These are phyloP conservation scores for Ochotona curzoniae DNA, from an alignment of 2,113 vertebrate genomes.

Conservation along the genomic window DNA sequence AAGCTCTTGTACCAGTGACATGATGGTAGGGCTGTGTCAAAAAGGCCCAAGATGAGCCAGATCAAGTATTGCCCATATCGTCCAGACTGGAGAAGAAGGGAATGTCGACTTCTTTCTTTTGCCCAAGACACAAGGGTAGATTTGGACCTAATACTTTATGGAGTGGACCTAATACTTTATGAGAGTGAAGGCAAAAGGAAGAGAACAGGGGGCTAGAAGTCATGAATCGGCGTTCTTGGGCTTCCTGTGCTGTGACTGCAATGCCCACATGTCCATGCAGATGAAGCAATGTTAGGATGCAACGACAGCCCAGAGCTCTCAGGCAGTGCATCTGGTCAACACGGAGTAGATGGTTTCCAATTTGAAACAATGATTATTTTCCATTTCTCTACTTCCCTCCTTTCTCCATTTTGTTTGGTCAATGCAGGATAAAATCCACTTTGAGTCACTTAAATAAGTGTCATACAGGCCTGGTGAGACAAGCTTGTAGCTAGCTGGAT, in stretches of 20 bases:
- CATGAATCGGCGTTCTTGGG: background rate
- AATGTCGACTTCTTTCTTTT: background rate
- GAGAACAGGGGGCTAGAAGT: background rate
- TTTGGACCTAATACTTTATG: conserved; percentile 27
- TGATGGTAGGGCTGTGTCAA: background rate
- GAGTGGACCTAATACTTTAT: background rate
- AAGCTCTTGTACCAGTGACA: background rate
- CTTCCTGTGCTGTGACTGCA: background rate
- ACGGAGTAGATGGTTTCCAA: conserved; percentile 24
- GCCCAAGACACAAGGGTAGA: background rate
- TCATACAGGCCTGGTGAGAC: conserved; percentile 21
- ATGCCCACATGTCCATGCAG: background rate
- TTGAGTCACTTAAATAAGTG: conserved; percentile 64
- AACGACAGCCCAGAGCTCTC: background rate
- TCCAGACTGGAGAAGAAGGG: background rate
- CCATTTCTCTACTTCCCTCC: background rate
- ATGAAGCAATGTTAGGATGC: background rate
- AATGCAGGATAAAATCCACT: conserved; percentile 31
- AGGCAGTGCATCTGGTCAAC: background rate
- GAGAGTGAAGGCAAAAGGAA: background rate
- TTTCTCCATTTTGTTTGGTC: background rate
- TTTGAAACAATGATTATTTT: conserved; percentile 60
- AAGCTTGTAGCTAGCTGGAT: conserved; percentile 21
- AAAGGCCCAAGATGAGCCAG: background rate
- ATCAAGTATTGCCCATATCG: background rate